Percentiles rank a stretch among this genome's conserved stretches.
Conservation (phyloP, 2,797 vertebrate species). For the Gymnocypris eckloni region DNA sequence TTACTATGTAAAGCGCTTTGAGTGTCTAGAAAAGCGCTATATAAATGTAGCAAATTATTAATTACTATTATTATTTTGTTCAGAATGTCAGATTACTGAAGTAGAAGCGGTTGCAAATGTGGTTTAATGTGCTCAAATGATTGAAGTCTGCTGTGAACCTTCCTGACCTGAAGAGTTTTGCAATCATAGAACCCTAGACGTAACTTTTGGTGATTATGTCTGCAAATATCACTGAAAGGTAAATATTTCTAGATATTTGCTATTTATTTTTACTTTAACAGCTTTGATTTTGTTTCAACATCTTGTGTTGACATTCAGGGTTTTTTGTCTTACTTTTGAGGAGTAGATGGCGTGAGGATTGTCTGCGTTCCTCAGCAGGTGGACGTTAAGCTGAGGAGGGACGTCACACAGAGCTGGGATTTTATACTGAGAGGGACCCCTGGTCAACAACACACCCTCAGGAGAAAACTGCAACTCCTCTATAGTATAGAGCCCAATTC, state of each 20-base stretch:
- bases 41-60: too few relatives aligned
- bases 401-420: slow-evolving; percentile 78
- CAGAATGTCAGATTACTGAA: not conserved
- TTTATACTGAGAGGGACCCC: slow-evolving; percentile 74
- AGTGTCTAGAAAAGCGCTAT: too few relatives aligned
- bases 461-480: slow-evolving; percentile 81
- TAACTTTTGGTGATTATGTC: not conserved
- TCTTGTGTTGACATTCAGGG: not conserved
- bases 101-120: not conserved
- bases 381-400: slow-evolving; percentile 71
- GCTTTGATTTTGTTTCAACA: not conserved
- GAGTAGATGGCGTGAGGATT: slow-evolving; percentile 79
- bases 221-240: not conserved
- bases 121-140: not conserved
- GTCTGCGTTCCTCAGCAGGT: slow-evolving; percentile 69
- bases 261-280: not conserved
- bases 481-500: slow-evolving; percentile 74
- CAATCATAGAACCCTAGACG: not conserved
- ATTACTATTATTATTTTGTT: too few relatives aligned
- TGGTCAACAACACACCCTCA: slow-evolving; percentile 74
- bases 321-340: slow-evolving; percentile 73
- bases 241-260: not conserved
- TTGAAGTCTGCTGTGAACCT: not conserved
- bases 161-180: not conserved
- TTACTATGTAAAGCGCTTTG: too few relatives aligned